Evolutionary conservation across 2,797 vertebrate genomes (phyloP).

Genomic region (Oceanodroma leucorhoa): DNA sequence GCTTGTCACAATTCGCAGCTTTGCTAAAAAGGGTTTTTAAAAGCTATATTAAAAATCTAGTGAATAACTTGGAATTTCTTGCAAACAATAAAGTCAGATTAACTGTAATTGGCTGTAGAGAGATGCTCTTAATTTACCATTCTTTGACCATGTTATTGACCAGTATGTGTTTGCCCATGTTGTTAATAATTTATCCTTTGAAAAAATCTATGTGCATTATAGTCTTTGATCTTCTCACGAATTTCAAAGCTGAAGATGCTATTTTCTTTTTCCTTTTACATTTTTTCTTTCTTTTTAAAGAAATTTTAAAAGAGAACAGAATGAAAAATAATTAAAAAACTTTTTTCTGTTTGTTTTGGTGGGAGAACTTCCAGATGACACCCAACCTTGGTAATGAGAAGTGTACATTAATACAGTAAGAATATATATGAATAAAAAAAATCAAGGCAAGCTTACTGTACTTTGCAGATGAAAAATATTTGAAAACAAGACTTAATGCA

Average conservation of each 20-base stretch:
- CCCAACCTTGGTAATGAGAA: constrained; percentile 55
- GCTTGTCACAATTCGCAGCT: neutral
- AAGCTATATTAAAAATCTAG: neutral
- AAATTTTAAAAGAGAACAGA: constrained; percentile 57
- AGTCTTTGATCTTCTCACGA: constrained; percentile 78
- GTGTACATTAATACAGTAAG: constrained; percentile 38
- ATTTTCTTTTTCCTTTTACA: constrained; percentile 35
- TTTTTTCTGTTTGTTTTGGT: constrained; percentile 12
- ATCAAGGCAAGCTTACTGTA: constrained; percentile 56
- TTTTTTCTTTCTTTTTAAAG: constrained; percentile 33
- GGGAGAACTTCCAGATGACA: constrained; percentile 39
- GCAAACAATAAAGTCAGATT: neutral
- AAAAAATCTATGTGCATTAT: constrained; percentile 82
- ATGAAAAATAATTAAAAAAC: constrained; percentile 57
- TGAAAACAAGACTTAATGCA: constrained; percentile 73
- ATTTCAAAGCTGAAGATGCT: constrained; percentile 71
- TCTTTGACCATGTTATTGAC: constrained; percentile 74
- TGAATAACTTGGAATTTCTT: constrained; percentile 10
- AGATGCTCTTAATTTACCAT: constrained; percentile 32
- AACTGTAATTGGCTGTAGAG: constrained; percentile 1
- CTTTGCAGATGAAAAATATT: constrained; percentile 72
- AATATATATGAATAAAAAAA: constrained; percentile 56
- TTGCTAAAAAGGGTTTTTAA: neutral
- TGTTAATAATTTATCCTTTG: constrained; percentile 81
- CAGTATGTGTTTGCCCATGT: constrained; percentile 63